These are phyloP conservation scores for Seriola aureovittata DNA, from an alignment of 2,113 vertebrate species.

Conservation along the genomic window DNA sequence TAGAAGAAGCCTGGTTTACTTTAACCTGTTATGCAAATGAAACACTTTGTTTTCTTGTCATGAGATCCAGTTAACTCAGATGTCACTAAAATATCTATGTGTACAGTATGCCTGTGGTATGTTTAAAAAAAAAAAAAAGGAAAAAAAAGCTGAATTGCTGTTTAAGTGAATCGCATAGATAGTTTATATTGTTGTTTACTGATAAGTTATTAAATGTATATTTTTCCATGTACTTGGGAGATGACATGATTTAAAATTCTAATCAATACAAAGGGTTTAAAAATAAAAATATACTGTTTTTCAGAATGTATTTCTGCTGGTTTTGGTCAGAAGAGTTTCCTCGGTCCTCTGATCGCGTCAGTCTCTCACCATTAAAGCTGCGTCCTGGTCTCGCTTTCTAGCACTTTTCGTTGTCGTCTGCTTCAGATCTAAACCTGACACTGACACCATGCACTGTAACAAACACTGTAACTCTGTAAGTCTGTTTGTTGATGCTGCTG, in stretches of 20 bases:
- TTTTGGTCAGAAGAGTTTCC: constrained; percentile 56
- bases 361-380: constrained; percentile 61
- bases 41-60: constrained; percentile 60
- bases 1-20: constrained; percentile 61
- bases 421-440: constrained; percentile 45
- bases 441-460: constrained; percentile 49
- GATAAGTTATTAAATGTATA: constrained; percentile 78
- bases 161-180: constrained; percentile 72
- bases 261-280: constrained; percentile 42
- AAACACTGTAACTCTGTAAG: constrained; percentile 58
- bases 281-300: constrained; percentile 50
- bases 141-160: constrained; percentile 57
- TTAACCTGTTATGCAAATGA: constrained; percentile 75
- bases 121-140: constrained; percentile 49
- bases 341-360: constrained; percentile 41
- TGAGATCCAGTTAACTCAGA: constrained; percentile 60
- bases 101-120: constrained; percentile 68
- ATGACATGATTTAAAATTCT: constrained; percentile 56
- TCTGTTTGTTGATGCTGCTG: constrained; percentile 77
- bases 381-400: constrained; percentile 40
- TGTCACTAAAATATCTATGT: constrained; percentile 53
- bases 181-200: constrained; percentile 75
- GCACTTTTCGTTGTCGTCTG: constrained; percentile 52
- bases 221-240: constrained; percentile 78
- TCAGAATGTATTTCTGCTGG: constrained; percentile 74